Percentiles rank a stretch among this genome's conserved stretches.
These are phyloP conservation scores for Bimastos eiseni DNA, from an alignment of 2,888 invertebrate species.

Conservation along the genomic window DNA sequence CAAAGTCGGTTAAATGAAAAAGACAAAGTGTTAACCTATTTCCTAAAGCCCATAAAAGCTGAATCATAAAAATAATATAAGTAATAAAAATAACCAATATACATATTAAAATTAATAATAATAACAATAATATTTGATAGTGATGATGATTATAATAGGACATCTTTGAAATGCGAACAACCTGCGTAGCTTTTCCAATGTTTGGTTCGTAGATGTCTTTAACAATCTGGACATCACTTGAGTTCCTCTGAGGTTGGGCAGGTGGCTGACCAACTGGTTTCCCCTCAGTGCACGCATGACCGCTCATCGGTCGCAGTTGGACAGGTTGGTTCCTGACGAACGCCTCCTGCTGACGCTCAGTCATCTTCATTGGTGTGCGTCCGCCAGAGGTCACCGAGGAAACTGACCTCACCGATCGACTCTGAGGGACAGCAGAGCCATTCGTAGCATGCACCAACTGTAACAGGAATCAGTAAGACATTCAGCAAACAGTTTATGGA, in stretches of 20 bases:
- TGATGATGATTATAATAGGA: neutral
- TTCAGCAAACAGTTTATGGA: neutral
- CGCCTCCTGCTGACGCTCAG: conserved; percentile 22
- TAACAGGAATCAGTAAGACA: neutral
- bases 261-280: neutral
- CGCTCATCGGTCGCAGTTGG: neutral
- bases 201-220: neutral
- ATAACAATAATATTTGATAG: neutral
- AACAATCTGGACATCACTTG: neutral
- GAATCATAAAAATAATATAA: too few relatives aligned
- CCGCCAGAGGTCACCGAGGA: neutral
- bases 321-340: neutral
- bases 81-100: neutral
- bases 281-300: neutral
- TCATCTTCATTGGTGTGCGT: neutral
- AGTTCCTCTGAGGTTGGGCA: neutral
- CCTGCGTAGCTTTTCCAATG: neutral
- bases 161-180: neutral
- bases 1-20: too few relatives aligned
- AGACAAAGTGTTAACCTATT: too few relatives aligned
- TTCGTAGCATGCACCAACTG: neutral
- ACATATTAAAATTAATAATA: neutral
- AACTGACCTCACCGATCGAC: neutral
- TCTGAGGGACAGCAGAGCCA: neutral
- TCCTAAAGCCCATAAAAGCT: too few relatives aligned